Percentiles rank a stretch among this genome's conserved stretches.
Evolutionary conservation across 2,888 invertebrate genomes (phyloP).

Genomic region (Archips xylosteana): DNA sequence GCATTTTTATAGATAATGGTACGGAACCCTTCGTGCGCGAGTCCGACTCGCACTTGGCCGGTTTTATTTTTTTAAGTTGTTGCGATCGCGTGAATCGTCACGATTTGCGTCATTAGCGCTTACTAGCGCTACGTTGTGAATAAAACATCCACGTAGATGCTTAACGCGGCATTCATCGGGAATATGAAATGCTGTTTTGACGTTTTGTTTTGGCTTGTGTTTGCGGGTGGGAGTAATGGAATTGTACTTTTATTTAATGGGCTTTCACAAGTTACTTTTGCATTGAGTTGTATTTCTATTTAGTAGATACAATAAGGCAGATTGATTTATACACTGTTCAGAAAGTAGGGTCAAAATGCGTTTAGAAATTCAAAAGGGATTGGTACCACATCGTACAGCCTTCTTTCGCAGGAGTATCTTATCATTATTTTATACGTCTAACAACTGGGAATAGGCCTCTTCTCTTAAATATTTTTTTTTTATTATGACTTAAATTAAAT

Average conservation of each 20-base stretch:
- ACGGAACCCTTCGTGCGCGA: not conserved
- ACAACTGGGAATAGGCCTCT: too few relatives aligned
- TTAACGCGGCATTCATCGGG: constrained; percentile 8
- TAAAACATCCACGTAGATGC: constrained; percentile 29
- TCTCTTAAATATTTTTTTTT: too few relatives aligned
- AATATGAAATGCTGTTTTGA: constrained; percentile 29
- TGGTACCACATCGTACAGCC: too few relatives aligned
- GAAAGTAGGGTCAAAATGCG: too few relatives aligned
- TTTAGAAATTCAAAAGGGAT: too few relatives aligned
- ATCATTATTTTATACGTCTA: too few relatives aligned
- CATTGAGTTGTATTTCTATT: too few relatives aligned
- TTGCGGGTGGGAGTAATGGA: not conserved
- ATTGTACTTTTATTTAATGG: not conserved
- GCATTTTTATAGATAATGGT: too few relatives aligned
- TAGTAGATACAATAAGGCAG: too few relatives aligned
- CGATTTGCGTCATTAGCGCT: constrained; percentile 48
- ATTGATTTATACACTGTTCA: too few relatives aligned
- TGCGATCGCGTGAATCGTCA: constrained; percentile 38
- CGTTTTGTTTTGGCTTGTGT: constrained; percentile 11
- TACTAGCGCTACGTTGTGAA: constrained; percentile 24
- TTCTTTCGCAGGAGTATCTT: too few relatives aligned
- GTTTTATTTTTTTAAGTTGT: constrained; percentile 5
- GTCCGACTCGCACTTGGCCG: not conserved
- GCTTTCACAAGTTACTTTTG: not conserved
- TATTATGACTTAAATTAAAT: too few relatives aligned